Evolutionary conservation across 2,797 vertebrate species (phyloP).

Genomic region (Percopsis omiscomaycus): DNA sequence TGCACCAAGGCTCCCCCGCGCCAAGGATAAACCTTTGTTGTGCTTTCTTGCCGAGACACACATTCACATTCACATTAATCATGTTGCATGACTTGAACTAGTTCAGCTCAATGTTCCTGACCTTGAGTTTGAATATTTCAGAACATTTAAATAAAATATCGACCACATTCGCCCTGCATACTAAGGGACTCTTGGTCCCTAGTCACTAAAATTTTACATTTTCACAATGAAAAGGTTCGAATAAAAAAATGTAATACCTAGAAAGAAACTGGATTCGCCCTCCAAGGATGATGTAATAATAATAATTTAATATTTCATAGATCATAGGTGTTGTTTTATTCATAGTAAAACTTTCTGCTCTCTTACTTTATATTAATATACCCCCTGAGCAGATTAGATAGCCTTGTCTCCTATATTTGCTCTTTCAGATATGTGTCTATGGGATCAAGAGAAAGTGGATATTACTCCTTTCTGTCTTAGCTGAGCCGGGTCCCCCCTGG

Average conservation of each 20-base stretch:
- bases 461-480: neutral
- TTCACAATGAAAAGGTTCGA: neutral
- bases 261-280: too few relatives aligned
- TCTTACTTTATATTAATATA: too few relatives aligned
- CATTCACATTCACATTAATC: neutral
- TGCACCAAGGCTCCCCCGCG: too few relatives aligned
- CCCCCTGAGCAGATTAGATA: too few relatives aligned
- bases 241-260: too few relatives aligned
- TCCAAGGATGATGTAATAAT: too few relatives aligned
- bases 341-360: too few relatives aligned
- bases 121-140: conserved; percentile 21
- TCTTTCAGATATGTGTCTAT: neutral
- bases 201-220: neutral
- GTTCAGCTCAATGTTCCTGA: conserved; percentile 1
- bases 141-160: conserved; percentile 10
- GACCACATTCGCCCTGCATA: conserved; percentile 2
- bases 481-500: neutral
- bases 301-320: too few relatives aligned
- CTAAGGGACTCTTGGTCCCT: neutral
- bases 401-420: too few relatives aligned
- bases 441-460: neutral
- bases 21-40: too few relatives aligned
- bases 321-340: too few relatives aligned
- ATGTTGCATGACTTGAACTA: neutral
- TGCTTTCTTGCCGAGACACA: neutral